Evolutionary conservation across 1,140 invertebrate species (phyloP), one percentile per base, ranked within the genome.

Genomic region (Rhizoglyphus robini): DNA sequence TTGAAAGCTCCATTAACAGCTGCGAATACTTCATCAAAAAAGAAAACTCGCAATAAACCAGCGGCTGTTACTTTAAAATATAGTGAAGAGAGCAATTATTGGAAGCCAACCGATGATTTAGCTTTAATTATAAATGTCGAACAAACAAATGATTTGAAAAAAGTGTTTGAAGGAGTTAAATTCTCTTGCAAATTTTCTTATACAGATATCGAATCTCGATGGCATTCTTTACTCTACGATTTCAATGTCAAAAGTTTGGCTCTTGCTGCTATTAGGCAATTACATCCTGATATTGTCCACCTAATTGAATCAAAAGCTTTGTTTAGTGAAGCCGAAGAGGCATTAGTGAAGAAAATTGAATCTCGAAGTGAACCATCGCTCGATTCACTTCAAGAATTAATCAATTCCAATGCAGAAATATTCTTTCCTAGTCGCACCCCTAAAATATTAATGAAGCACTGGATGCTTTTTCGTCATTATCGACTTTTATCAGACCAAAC

Each of bases 71-170:
- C 48, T 18, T 1, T 31, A 8, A 51, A 81, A 83, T 69, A 74
- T 82, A 62, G 79, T 11, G 86, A 91, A 79, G 90, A 94, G 79
- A 77, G 96, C 13, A 92, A 92, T 0, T 79, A 90, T 68, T 99
- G 95, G 94, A 96, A 96, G 75, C 90, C 94, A 18, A 87, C 88
- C 32, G 96, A 99, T 81, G 96, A 98, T 79, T 78, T 97, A 5
- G 86, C 89, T 2, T 78, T 99, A 1, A 91, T 98, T 67, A 85
- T 89, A 70, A 90, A 89, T 68, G 88, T 96, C 11, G 87, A 92
- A 73, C 94, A 97, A 83, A 88, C 88, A 4, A 89, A 88, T 78
- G 90, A 95, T 75, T 75, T 95, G 38, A 80, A 83, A 36, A 83
- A 83, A 71, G 92, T 98, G 5, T 88, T 96, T 74, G 79, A 87